Evolutionary conservation across 2,888 invertebrate species (phyloP).

Genomic region (Boloria euphrosyne): DNA sequence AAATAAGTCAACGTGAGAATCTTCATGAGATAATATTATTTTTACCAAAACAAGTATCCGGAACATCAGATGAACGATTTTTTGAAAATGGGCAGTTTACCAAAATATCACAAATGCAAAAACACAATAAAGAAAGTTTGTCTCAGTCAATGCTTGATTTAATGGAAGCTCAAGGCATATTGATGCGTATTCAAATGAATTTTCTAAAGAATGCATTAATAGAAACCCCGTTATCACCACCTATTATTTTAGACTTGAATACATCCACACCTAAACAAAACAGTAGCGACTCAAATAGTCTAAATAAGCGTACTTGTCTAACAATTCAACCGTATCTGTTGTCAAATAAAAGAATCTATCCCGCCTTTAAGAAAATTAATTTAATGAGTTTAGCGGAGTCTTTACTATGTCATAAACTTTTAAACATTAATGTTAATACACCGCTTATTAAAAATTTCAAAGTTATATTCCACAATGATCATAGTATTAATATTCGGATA

Average conservation of each 20-base stretch:
- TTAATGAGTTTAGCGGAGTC: slow-evolving; percentile 11
- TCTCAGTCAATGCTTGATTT: slow-evolving; percentile 1
- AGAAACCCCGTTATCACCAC: neutral
- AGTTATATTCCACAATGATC: slow-evolving; percentile 3
- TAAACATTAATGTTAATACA: slow-evolving; percentile 4
- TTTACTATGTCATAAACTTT: neutral
- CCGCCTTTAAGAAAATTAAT: slow-evolving; percentile 17
- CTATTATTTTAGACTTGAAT: neutral
- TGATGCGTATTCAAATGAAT: slow-evolving; percentile 9
- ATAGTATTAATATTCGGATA: slow-evolving; percentile 5
- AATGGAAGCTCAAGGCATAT: slow-evolving; percentile 1
- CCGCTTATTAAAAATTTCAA: slow-evolving; percentile 3
- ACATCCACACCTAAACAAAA: neutral
- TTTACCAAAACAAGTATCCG: slow-evolving; percentile 11
- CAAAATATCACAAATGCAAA: slow-evolving; percentile 1
- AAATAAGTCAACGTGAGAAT: slow-evolving; percentile 18
- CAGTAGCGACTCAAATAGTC: neutral
- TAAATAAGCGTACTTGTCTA: neutral
- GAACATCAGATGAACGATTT: neutral
- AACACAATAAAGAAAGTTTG: neutral
- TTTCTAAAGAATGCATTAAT: neutral
- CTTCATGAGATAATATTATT: slow-evolving; percentile 10
- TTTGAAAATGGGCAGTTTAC: slow-evolving; percentile 15
- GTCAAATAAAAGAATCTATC: slow-evolving; percentile 7
- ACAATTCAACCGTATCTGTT: neutral